These are phyloP conservation scores for Phaedon cochleariae DNA, from an alignment of 2,888 invertebrate species.

Conservation along the genomic window DNA sequence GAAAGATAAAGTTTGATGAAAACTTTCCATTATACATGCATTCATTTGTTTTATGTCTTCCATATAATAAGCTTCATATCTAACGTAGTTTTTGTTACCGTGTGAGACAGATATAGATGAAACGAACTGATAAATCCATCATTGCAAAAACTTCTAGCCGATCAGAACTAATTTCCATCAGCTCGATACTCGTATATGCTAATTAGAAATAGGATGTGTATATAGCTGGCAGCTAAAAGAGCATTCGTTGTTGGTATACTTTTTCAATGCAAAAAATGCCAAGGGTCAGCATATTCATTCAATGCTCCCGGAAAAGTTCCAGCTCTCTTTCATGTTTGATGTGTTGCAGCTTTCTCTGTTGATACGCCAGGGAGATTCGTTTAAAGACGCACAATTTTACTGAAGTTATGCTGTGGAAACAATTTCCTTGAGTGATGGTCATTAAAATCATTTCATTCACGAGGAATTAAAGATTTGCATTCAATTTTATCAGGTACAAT, in stretches of 20 bases:
- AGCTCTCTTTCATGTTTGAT: constrained; percentile 57
- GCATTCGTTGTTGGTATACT: constrained; percentile 58
- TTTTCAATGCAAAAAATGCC: constrained; percentile 60
- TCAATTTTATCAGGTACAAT: too few species aligned
- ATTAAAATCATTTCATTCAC: neutral
- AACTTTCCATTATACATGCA: too few species aligned
- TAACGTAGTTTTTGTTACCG: neutral
- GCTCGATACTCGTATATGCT: constrained; percentile 58
- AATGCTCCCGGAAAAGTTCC: constrained; percentile 58
- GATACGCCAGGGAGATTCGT: constrained; percentile 40
- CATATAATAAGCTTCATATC: too few species aligned
- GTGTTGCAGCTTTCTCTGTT: constrained; percentile 46
- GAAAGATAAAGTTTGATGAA: too few species aligned
- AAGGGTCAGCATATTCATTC: constrained; percentile 61
- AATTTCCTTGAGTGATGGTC: constrained; percentile 16
- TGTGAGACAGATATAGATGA: constrained; percentile 1
- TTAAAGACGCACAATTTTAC: constrained; percentile 36
- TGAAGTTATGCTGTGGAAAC: neutral
- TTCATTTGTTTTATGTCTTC: neutral
- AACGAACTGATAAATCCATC: constrained; percentile 22
- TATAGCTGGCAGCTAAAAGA: constrained; percentile 59
- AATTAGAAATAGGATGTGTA: constrained; percentile 61
- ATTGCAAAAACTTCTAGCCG: constrained; percentile 44
- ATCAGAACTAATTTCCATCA: constrained; percentile 60
- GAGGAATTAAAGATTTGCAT: neutral